Evolutionary conservation across 2,113 vertebrate genomes (phyloP).

Genomic region (Bubo blakistoni): DNA sequence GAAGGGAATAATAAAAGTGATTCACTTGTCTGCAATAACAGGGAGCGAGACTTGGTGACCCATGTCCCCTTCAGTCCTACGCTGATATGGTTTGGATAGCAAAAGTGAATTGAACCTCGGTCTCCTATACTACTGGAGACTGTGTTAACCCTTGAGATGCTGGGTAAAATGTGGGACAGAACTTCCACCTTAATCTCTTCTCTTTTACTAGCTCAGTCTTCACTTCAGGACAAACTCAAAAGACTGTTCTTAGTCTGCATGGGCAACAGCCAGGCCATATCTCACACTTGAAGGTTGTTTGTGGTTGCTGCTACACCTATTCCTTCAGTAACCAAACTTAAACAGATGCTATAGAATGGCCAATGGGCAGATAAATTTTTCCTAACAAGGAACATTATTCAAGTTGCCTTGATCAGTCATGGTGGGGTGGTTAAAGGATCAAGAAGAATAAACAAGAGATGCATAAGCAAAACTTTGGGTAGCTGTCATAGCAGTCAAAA

Average conservation of each 20-base stretch:
- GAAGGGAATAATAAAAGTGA: neutral
- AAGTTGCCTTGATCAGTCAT: neutral
- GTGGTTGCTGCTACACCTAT: neutral
- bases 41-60: neutral
- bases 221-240: neutral
- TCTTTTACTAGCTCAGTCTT: neutral
- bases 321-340: neutral
- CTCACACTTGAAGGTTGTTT: fast-evolving
- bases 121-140: neutral
- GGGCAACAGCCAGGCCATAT: neutral
- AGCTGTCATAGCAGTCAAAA: neutral
- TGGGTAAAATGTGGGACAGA: neutral
- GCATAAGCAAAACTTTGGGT: neutral
- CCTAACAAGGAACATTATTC: neutral
- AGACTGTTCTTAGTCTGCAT: neutral
- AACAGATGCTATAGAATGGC: neutral
- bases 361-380: neutral
- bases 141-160: neutral
- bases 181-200: neutral
- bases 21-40: neutral
- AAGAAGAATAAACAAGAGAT: neutral
- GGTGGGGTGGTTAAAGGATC: neutral
- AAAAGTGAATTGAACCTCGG: neutral
- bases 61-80: neutral
- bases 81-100: neutral